Conservation (phyloP, 2,888 invertebrate genomes). For the Abscondita cerata region DNA sequence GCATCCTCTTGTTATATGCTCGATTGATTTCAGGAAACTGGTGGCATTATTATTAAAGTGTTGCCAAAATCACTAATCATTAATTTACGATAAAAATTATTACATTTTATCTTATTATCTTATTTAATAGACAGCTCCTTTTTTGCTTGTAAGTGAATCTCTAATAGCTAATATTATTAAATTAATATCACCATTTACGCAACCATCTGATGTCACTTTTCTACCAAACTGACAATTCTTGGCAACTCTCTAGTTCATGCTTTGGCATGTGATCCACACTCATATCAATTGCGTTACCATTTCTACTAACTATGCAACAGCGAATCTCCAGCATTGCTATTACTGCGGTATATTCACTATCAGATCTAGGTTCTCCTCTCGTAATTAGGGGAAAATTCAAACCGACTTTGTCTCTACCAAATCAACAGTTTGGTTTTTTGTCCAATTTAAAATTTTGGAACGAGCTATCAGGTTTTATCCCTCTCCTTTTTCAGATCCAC, state of each 20-base stretch:
- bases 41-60: too few relatives aligned
- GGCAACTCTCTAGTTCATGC: slow-evolving; percentile 82
- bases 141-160: slow-evolving; percentile 95
- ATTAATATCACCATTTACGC: slow-evolving; percentile 96
- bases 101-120: too few relatives aligned
- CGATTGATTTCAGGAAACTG: too few relatives aligned
- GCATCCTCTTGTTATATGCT: too few relatives aligned
- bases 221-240: slow-evolving; percentile 92
- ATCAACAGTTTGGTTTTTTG: slow-evolving; percentile 54
- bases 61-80: too few relatives aligned
- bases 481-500: too few relatives aligned
- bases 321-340: slow-evolving; percentile 98
- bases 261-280: slow-evolving; percentile 98
- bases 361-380: slow-evolving; percentile 83
- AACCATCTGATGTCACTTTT: slow-evolving; percentile 87
- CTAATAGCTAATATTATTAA: slow-evolving; percentile 95
- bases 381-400: slow-evolving; percentile 63
- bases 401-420: slow-evolving; percentile 49
- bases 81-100: too few relatives aligned
- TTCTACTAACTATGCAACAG: slow-evolving; percentile 65
- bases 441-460: slow-evolving; percentile 56
- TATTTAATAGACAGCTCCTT: slow-evolving; percentile 74
- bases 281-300: slow-evolving; percentile 84
- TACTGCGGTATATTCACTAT: slow-evolving; percentile 98
- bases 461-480: too few relatives aligned